phyloP scores from a whole-genome alignment of 2,797 vertebrate genomes.

The Masticophis lateralis region DNA sequence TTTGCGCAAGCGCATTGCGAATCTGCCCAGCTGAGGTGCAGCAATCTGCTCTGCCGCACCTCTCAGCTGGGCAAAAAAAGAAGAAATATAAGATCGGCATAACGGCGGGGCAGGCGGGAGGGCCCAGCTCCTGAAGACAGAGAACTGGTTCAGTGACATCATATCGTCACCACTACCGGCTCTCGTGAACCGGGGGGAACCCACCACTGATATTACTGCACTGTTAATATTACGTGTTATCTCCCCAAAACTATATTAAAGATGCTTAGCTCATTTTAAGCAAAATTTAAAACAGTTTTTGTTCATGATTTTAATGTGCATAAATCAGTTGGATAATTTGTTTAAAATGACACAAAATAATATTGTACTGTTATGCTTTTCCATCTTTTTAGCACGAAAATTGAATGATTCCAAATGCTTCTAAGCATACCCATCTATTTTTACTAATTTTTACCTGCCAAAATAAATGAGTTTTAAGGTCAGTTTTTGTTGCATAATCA shows the following conservation, averaged over 20 bases:
- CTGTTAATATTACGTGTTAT: background rate
- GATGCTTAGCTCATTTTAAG: background rate
- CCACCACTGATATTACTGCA: background rate
- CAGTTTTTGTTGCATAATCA: background rate
- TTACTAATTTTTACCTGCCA: background rate
- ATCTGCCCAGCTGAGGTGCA: too few relatives aligned
- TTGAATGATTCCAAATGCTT: background rate
- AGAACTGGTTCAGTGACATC: too few relatives aligned
- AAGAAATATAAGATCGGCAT: too few relatives aligned
- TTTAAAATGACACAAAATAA: background rate
- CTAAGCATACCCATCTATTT: background rate
- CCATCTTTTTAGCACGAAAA: background rate
- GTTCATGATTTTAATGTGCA: background rate
- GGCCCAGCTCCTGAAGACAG: too few relatives aligned
- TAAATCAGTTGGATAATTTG: accelerated
- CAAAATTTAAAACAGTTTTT: background rate
- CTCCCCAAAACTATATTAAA: background rate
- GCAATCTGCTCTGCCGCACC: too few relatives aligned
- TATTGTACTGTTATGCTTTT: background rate
- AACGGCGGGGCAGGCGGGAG: too few relatives aligned
- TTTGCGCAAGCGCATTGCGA: too few relatives aligned
- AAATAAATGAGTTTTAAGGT: background rate
- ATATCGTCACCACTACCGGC: too few relatives aligned
- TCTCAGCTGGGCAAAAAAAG: too few relatives aligned
- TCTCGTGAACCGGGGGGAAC: too few relatives aligned